These are phyloP conservation scores for Halcyon badia DNA, from an alignment of 2,797 vertebrate species.

Conservation along the genomic window DNA sequence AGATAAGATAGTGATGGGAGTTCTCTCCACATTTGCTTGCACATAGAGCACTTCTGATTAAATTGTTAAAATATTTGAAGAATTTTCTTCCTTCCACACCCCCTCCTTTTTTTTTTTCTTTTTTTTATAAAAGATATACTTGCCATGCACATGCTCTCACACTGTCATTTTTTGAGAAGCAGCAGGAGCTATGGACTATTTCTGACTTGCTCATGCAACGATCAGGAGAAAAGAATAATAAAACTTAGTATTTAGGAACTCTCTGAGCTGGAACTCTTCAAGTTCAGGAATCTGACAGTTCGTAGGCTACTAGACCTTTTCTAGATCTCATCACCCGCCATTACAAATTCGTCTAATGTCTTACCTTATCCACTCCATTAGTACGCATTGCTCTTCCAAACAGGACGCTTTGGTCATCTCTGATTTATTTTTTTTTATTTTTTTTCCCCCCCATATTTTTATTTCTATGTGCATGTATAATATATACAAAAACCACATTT, in stretches of 20 bases:
- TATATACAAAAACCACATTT: background rate
- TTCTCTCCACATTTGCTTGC: background rate
- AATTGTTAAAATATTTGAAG: background rate
- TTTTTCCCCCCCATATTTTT: background rate
- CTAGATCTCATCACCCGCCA: background rate
- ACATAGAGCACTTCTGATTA: background rate
- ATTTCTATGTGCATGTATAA: background rate
- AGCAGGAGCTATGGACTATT: background rate
- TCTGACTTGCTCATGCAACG: background rate
- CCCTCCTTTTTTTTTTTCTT: rapidly evolving
- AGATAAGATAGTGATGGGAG: background rate
- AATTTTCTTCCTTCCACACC: background rate
- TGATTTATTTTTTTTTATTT: background rate
- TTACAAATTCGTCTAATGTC: background rate
- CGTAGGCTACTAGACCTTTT: background rate
- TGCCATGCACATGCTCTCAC: background rate
- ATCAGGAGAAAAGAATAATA: background rate
- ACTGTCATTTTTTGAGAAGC: background rate
- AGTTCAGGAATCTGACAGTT: background rate
- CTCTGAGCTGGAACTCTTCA: background rate
- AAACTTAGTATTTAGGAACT: background rate
- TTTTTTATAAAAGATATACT: background rate
- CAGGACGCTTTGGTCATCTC: background rate
- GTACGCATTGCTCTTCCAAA: background rate
- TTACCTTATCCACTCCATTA: background rate